Evolutionary conservation across 2,113 vertebrate genomes (phyloP).

Genomic region (Chlorodrepanis virens): DNA sequence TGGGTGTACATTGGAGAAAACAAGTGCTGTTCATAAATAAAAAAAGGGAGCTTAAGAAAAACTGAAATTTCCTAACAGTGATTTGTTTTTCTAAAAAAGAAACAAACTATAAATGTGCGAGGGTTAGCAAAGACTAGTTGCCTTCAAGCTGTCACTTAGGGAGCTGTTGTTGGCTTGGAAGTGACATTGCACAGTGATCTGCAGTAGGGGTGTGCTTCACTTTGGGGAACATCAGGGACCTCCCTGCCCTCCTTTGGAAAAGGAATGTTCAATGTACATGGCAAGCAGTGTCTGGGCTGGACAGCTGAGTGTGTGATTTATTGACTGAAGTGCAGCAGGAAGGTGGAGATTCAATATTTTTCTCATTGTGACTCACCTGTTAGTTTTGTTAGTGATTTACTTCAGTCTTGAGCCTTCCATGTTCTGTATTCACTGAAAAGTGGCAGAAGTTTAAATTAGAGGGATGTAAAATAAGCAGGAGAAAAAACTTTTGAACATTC

Average conservation of each 20-base stretch:
- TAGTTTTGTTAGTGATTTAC: background rate
- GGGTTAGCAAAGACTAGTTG: background rate
- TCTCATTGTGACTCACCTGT: background rate
- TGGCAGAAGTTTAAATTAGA: background rate
- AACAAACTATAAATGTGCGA: background rate
- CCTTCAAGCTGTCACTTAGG: background rate
- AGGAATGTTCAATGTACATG: accelerated
- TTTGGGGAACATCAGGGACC: accelerated
- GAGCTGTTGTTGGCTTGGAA: background rate
- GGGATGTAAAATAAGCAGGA: background rate
- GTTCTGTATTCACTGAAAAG: background rate
- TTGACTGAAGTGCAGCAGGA: background rate
- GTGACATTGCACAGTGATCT: accelerated
- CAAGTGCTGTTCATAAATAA: background rate
- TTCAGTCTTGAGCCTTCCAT: background rate
- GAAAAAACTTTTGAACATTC: background rate
- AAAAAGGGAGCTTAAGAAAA: background rate
- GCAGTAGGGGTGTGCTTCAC: background rate
- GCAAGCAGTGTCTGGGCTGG: background rate
- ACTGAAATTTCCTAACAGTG: background rate
- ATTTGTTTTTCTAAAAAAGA: background rate
- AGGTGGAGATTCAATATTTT: background rate
- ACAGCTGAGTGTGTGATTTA: background rate
- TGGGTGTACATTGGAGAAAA: background rate
- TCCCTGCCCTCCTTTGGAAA: background rate